phyloP scores from a whole-genome alignment of 2,888 invertebrate genomes.

The Gandaritis pyraliata region DNA sequence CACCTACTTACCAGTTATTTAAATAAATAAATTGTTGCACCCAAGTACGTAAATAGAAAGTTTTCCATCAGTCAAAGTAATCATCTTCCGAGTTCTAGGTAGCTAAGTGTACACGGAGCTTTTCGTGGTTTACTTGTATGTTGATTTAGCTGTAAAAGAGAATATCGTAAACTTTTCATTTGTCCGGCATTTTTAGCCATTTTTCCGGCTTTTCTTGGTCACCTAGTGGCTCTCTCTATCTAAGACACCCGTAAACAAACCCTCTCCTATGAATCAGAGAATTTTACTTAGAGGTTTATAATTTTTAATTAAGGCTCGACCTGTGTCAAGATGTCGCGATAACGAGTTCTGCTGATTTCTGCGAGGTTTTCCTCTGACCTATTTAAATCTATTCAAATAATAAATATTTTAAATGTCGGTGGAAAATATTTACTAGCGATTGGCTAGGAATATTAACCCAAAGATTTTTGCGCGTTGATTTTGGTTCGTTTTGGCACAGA shows the following conservation, averaged over 20 bases:
- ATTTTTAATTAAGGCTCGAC: conserved; percentile 62
- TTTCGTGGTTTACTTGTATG: too few species aligned
- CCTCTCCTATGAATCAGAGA: conserved; percentile 56
- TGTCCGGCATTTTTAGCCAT: neutral
- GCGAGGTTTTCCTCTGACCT: conserved; percentile 22
- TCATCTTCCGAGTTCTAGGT: too few species aligned
- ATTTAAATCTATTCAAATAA: conserved; percentile 10
- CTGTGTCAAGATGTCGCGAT: conserved; percentile 48
- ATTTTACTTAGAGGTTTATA: conserved; percentile 65
- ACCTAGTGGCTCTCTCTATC: neutral
- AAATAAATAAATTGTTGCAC: too few species aligned
- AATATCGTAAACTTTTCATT: neutral
- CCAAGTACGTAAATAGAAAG: too few species aligned
- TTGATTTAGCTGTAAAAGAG: too few species aligned
- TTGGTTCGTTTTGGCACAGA: neutral
- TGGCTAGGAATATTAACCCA: neutral
- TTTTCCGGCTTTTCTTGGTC: neutral
- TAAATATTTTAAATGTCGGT: neutral
- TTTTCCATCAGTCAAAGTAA: too few species aligned
- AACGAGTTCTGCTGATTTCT: conserved; percentile 35
- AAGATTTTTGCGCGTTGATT: neutral
- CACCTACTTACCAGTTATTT: too few species aligned
- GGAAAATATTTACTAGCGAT: neutral
- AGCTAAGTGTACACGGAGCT: too few species aligned
- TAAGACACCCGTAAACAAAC: conserved; percentile 62